Evolutionary conservation across 2,113 vertebrate genomes (phyloP).

Genomic region (Hemichromis elongatus): DNA sequence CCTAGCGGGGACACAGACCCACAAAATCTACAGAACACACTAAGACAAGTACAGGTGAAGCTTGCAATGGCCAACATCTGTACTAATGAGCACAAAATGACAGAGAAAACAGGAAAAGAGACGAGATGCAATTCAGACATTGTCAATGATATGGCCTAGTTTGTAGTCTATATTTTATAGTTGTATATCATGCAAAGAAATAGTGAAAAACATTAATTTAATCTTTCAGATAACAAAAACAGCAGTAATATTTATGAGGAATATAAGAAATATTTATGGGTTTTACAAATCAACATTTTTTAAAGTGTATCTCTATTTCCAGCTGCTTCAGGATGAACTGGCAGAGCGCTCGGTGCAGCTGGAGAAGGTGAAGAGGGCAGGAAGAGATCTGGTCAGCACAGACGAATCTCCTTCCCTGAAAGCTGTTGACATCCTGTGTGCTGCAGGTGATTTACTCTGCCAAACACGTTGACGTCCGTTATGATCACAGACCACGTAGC

Average conservation of each 20-base stretch:
- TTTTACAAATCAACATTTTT: background rate
- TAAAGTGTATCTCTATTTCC: background rate
- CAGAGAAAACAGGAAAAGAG: background rate
- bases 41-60: constrained; percentile 82
- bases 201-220: accelerated
- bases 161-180: background rate
- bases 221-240: accelerated
- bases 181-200: background rate
- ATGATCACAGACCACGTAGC: background rate
- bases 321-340: constrained; percentile 89
- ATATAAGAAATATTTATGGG: background rate
- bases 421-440: constrained; percentile 73
- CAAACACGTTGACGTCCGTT: accelerated
- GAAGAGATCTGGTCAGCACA: constrained; percentile 78
- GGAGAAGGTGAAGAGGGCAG: constrained; percentile 89
- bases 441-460: constrained; percentile 75
- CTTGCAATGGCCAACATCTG: background rate
- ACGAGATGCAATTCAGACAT: accelerated
- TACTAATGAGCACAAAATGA: background rate
- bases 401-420: constrained; percentile 82
- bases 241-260: background rate
- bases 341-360: constrained; percentile 89
- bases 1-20: constrained; percentile 81
- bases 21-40: constrained; percentile 78
- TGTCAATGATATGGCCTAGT: accelerated